Conservation (phyloP, 2,888 invertebrate species). For the Sesia apiformis region DNA sequence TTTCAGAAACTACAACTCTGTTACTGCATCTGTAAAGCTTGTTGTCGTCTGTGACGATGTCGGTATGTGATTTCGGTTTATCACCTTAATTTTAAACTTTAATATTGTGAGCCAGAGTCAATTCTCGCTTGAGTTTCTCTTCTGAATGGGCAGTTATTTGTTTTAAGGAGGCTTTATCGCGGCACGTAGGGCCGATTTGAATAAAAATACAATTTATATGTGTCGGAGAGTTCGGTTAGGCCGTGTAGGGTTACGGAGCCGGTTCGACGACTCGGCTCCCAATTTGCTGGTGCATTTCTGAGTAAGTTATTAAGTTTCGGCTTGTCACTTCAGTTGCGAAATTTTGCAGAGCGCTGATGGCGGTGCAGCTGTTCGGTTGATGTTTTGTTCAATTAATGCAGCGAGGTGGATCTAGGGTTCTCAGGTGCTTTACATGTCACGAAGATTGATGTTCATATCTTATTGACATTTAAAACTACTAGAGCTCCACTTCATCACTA, state of each 20-base stretch:
- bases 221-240: constrained; percentile 61
- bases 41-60: constrained; percentile 38
- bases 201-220: constrained; percentile 75
- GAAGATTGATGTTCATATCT: too few species aligned
- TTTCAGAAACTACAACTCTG: constrained; percentile 56
- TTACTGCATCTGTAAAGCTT: constrained; percentile 52
- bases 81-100: constrained; percentile 27
- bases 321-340: constrained; percentile 70
- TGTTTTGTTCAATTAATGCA: constrained; percentile 8
- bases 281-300: constrained; percentile 71
- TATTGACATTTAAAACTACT: too few species aligned
- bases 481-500: too few species aligned
- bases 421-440: too few species aligned
- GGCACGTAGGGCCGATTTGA: constrained; percentile 69
- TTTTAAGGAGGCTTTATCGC: constrained; percentile 66
- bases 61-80: constrained; percentile 7
- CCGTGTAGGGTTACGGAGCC: constrained; percentile 67
- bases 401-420: constrained; percentile 3
- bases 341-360: constrained; percentile 55
- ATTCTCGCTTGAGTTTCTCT: constrained; percentile 23
- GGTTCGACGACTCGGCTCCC: constrained; percentile 60
- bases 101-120: constrained; percentile 27
- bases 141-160: constrained; percentile 58
- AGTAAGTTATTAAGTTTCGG: constrained; percentile 74
- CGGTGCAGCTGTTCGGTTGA: neutral